A percentile compares a stretch with the other conserved stretches of the same genome.
Conservation (phyloP, 2,888 invertebrate species). For the Andrena minutula region DNA sequence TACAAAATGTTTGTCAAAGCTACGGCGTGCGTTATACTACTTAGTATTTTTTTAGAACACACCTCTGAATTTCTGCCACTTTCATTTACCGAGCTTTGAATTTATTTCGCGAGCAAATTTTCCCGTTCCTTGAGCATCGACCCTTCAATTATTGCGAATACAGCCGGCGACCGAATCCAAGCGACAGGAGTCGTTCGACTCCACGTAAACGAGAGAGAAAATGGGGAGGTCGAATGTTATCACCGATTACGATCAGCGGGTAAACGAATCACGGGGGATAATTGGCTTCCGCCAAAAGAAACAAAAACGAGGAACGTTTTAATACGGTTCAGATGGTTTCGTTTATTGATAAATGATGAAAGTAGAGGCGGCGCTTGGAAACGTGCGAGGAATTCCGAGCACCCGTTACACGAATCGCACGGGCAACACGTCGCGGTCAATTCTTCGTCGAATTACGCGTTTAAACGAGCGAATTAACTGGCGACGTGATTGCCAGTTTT, state of each 20-base stretch:
- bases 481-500: constrained; percentile 39
- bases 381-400: constrained; percentile 34
- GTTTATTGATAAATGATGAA: constrained; percentile 65
- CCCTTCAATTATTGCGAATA: background rate
- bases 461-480: constrained; percentile 14
- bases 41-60: no score
- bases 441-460: constrained; percentile 42
- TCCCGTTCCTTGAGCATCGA: background rate
- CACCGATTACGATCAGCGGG: constrained; percentile 38
- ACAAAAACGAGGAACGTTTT: constrained; percentile 40
- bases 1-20: no score
- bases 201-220: constrained; percentile 60
- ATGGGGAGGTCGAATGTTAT: constrained; percentile 54
- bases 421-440: constrained; percentile 49
- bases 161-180: constrained; percentile 1
- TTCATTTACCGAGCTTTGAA: no score
- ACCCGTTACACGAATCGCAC: constrained; percentile 52
- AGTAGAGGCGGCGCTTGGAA: constrained; percentile 29
- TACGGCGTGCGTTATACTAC: no score
- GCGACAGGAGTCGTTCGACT: constrained; percentile 22
- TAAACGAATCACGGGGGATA: constrained; percentile 53
- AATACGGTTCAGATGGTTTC: constrained; percentile 40
- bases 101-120: no score
- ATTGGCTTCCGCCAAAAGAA: constrained; percentile 57
- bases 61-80: no score